Base-by-base conservation (phyloP, 2,888 invertebrate species). In the Crioceris asparagi region DNA sequence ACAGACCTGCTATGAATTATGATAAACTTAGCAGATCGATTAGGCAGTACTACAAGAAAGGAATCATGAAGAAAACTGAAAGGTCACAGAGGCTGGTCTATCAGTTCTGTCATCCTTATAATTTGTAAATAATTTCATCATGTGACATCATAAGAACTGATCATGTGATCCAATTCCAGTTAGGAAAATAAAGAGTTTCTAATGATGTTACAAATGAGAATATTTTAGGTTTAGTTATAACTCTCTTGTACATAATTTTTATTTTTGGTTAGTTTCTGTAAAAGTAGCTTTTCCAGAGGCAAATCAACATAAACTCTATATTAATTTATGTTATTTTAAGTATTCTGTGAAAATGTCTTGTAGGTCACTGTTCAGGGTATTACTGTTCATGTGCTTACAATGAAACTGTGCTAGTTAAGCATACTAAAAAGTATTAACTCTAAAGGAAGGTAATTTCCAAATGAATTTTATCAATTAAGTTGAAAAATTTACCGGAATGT, bases 1-100 rank as follows among this genome's bases (percentile, higher is more conserved):
- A 98, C 70, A 75, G 97, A 7, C 94, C 96, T 0, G 94, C 94
- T 17, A 98, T 98, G 97, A 98, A 98, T 72, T 98, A 98, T 69
- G 98, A 98, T 71, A 98, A 98, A 65, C 70, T 98, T 32, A 94
- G 93, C 47, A 77, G 98, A 38, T 96, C 94, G 51, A 93, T 98
- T 60, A 72, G 98, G 35, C 97, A 98, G 65, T 96, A 96, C 70
- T 98, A 98, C 75, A 96, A 97, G 68, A 98, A 97, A 67, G 94
- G 94, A 38, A 96, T 97, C 64, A 93, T 96, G 90, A 94, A 94
- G 75, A 98, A 98, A 67, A 97, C 97, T 1, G 94, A 94, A 62
- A 75, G 96, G 47, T 93, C 94, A 51, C 97, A 98, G 68, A 77
- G 98, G 61, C 77, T 98, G 54, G 97, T 98, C 45, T 98, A 98